Percentiles rank a stretch among this genome's conserved stretches.
These are phyloP conservation scores for Trididemnum clinides DNA, from an alignment of 23 tunicate species.

Conservation along the genomic window DNA sequence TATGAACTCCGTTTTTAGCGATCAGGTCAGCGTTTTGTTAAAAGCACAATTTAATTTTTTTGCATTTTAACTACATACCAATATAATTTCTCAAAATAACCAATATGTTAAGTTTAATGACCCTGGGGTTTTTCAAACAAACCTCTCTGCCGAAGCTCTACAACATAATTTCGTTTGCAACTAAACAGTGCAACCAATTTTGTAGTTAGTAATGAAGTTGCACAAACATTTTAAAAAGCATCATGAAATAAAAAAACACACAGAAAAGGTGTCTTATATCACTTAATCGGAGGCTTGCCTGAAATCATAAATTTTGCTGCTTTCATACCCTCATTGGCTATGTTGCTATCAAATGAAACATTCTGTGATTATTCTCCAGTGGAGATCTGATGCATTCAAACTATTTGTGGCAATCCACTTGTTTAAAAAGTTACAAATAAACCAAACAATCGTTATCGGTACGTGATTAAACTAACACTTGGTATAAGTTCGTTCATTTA, in stretches of 20 bases:
- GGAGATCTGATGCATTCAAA: neutral
- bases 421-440: neutral
- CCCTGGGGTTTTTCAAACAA: too few relatives aligned
- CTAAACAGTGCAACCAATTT: neutral
- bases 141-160: too few relatives aligned
- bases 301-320: neutral
- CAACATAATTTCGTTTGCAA: too few relatives aligned
- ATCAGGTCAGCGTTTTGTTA: neutral
- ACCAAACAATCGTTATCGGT: neutral
- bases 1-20: too few relatives aligned
- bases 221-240: neutral
- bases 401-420: neutral
- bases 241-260: neutral
- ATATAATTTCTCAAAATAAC: neutral
- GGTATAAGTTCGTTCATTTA: neutral
- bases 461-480: neutral
- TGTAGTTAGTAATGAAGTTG: neutral
- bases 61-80: neutral
- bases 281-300: neutral
- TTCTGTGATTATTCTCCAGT: neutral
- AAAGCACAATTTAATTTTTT: neutral
- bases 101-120: too few relatives aligned
- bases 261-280: neutral
- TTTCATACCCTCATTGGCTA: neutral
- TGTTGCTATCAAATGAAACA: too few relatives aligned